phyloP scores from a whole-genome alignment of 2,888 invertebrate genomes.

The Cantharis nigra region DNA sequence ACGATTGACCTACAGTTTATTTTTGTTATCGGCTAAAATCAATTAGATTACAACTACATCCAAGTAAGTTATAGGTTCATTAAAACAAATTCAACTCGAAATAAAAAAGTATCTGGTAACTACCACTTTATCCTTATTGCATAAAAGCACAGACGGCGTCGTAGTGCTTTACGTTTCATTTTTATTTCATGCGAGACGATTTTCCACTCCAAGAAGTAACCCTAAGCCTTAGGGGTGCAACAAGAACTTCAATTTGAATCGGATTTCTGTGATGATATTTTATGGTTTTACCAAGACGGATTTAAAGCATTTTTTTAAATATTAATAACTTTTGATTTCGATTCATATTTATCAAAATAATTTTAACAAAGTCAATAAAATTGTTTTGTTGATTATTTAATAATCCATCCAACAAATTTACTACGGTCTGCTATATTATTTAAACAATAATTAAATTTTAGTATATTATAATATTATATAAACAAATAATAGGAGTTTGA shows the following conservation, averaged over 20 bases:
- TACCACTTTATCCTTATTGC: slow-evolving; percentile 26
- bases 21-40: background rate
- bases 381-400: no score
- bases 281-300: slow-evolving; percentile 1
- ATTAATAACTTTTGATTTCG: background rate
- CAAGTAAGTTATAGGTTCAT: slow-evolving; percentile 16
- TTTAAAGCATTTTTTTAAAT: background rate
- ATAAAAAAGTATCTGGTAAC: slow-evolving; percentile 24
- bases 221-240: slow-evolving; percentile 21
- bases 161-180: slow-evolving; percentile 25
- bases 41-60: background rate
- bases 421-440: no score
- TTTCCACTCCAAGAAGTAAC: slow-evolving; percentile 15
- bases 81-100: slow-evolving; percentile 24
- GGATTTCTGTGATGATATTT: slow-evolving; percentile 14
- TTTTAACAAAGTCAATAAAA: background rate
- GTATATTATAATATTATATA: no score
- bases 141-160: slow-evolving; percentile 22
- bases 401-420: no score
- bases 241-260: slow-evolving; percentile 13
- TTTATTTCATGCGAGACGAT: slow-evolving; percentile 25
- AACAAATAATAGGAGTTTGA: no score
- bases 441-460: no score
- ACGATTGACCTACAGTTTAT: background rate
- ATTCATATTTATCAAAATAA: background rate